Evolutionary conservation across 2,113 vertebrate genomes (phyloP).

Genomic region (Pterocles gutturalis): DNA sequence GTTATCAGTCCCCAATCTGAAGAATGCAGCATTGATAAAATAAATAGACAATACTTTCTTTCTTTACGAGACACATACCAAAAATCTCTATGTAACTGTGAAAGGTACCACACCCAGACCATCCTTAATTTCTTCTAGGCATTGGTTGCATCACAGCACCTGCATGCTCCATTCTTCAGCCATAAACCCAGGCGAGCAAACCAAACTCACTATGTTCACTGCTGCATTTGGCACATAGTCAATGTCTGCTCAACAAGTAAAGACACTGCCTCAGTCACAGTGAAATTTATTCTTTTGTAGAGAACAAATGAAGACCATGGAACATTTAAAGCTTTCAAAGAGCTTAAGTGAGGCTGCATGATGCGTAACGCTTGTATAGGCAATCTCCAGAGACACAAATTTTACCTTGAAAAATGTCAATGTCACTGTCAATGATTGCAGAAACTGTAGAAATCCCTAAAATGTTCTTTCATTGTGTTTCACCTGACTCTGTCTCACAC

Average conservation of each 20-base stretch:
- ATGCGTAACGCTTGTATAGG: not conserved
- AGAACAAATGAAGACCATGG: not conserved
- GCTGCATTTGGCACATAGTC: not conserved
- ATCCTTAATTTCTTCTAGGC: not conserved
- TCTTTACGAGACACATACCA: not conserved
- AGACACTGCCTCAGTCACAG: not conserved
- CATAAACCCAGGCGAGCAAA: not conserved
- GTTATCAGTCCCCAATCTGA: not conserved
- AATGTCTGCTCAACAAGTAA: not conserved
- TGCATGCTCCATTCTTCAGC: not conserved
- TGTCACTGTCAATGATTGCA: not conserved
- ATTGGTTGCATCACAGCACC: not conserved
- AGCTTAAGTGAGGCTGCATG: not conserved
- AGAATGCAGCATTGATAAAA: not conserved
- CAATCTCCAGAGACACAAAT: not conserved
- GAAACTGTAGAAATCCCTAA: not conserved
- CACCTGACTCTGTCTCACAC: constrained; percentile 2
- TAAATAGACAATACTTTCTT: not conserved
- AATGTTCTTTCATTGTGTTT: not conserved
- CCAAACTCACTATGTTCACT: not conserved
- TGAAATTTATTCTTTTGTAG: not conserved
- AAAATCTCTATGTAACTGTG: not conserved
- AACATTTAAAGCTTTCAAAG: not conserved
- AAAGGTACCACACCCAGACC: not conserved
- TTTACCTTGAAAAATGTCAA: constrained; percentile 14